phyloP scores from a whole-genome alignment of 2,797 vertebrate species.

The Zalophus californianus region DNA sequence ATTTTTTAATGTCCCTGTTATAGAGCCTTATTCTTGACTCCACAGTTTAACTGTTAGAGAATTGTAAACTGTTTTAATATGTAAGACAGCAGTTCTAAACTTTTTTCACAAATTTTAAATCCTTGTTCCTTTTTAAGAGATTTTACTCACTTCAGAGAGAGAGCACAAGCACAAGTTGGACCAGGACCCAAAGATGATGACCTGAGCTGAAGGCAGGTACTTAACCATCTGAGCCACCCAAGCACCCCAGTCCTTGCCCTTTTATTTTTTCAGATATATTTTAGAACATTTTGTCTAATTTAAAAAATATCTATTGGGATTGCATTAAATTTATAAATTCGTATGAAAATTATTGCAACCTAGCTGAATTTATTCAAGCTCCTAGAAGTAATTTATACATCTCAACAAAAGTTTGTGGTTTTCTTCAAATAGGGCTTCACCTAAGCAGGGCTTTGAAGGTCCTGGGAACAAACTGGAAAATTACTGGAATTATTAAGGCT shows the following conservation, averaged over 20 bases:
- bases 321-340: neutral
- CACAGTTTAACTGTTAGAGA: neutral
- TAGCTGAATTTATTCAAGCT: constrained; percentile 23
- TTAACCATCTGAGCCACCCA: neutral
- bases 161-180: neutral
- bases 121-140: neutral
- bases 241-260: neutral
- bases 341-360: neutral
- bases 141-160: neutral
- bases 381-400: neutral
- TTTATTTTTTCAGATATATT: constrained; percentile 8
- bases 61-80: neutral
- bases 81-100: neutral
- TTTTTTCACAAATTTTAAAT: neutral
- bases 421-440: neutral
- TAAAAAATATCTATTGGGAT: neutral
- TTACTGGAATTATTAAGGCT: neutral
- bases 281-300: constrained; percentile 14
- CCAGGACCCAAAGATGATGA: neutral
- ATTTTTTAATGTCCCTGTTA: neutral
- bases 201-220: neutral
- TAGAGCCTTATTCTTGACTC: neutral
- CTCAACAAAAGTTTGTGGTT: neutral
- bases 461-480: neutral
- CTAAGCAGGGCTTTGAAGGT: neutral